A percentile compares a stretch with the other conserved stretches of the same genome.
These are phyloP conservation scores for Margarornis squamiger DNA, from an alignment of 2,797 vertebrate genomes.

Conservation along the genomic window DNA sequence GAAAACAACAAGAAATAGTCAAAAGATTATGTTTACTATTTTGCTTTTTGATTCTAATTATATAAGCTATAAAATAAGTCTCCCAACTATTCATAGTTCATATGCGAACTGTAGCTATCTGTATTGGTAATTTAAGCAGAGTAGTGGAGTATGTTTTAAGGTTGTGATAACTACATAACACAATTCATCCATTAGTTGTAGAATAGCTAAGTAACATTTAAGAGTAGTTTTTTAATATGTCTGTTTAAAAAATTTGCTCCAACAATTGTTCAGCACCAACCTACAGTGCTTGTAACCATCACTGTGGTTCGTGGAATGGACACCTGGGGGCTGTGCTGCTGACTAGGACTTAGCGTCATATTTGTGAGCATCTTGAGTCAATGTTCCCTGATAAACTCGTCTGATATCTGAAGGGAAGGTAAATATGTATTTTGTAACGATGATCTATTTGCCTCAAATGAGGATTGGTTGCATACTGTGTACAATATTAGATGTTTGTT, in stretches of 20 bases:
- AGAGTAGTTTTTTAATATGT: background rate
- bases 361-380: background rate
- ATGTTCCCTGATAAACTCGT: background rate
- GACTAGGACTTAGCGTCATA: background rate
- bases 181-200: background rate
- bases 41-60: background rate
- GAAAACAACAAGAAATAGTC: background rate
- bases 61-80: background rate
- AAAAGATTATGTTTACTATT: background rate
- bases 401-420: background rate
- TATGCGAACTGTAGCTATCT: background rate
- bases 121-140: background rate
- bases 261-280: background rate
- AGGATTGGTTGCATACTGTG: background rate
- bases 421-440: background rate
- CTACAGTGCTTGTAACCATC: background rate
- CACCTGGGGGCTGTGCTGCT: background rate
- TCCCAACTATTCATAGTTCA: background rate
- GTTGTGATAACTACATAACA: background rate
- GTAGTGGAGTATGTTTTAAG: background rate
- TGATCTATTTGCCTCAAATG: background rate
- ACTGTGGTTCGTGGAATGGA: background rate
- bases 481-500: background rate
- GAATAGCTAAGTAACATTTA: background rate
- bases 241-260: background rate